A percentile compares a stretch with the other conserved stretches of the same genome.
These are phyloP conservation scores for Brenthis hecate DNA, from an alignment of 2,888 invertebrate species.

Conservation along the genomic window DNA sequence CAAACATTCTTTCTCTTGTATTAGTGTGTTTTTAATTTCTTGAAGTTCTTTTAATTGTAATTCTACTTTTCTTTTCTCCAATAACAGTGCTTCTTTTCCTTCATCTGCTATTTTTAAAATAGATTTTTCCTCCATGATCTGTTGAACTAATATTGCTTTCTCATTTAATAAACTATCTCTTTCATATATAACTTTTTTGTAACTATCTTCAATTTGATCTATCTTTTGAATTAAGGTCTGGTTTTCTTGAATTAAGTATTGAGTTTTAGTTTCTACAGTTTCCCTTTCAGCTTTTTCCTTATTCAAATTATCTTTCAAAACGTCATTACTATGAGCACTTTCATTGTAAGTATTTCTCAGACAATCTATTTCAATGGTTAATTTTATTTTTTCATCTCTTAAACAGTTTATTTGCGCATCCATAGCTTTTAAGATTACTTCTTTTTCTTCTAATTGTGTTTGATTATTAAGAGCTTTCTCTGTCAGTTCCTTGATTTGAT, in stretches of 20 bases:
- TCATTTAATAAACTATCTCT: constrained; percentile 44
- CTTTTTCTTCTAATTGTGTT: constrained; percentile 38
- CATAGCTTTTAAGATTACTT: constrained; percentile 32
- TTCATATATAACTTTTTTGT: constrained; percentile 42
- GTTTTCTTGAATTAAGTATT: constrained; percentile 40
- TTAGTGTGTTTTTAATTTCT: constrained; percentile 29
- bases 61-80: constrained; percentile 41
- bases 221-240: constrained; percentile 34
- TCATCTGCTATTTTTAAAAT: constrained; percentile 44
- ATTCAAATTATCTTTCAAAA: constrained; percentile 30
- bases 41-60: constrained; percentile 27
- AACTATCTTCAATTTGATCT: constrained; percentile 30
- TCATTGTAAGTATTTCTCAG: constrained; percentile 32
- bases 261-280: constrained; percentile 43
- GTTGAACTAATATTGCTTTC: constrained; percentile 42
- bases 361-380: constrained; percentile 26
- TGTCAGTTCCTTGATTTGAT: constrained; percentile 44
- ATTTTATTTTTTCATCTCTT: constrained; percentile 28
- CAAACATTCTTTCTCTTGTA: constrained; percentile 51
- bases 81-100: constrained; percentile 36
- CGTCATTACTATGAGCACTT: constrained; percentile 36
- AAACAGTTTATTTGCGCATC: constrained; percentile 29
- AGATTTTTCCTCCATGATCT: constrained; percentile 45
- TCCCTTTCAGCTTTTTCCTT: constrained; percentile 37
- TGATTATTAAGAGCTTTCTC: constrained; percentile 33